Percentiles rank a stretch among this genome's conserved stretches.
Conservation (phyloP, 2,797 vertebrate species). For the Pipistrellus kuhlii region DNA sequence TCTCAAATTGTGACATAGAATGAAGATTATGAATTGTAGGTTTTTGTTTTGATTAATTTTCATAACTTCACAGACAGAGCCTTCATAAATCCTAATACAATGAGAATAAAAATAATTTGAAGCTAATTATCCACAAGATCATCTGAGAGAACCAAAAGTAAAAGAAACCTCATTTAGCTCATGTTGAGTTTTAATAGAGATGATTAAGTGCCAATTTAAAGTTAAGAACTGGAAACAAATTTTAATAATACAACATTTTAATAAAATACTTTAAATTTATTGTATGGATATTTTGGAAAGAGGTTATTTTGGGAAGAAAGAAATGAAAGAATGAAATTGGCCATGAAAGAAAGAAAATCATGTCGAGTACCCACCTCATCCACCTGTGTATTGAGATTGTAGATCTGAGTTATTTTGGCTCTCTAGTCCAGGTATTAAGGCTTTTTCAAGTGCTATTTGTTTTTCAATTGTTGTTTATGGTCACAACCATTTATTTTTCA, state of each 20-base stretch:
- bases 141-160: not conserved
- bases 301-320: not conserved
- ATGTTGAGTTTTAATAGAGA: not conserved
- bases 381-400: not conserved
- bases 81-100: not conserved
- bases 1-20: not conserved
- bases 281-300: not conserved
- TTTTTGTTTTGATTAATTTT: constrained; percentile 19
- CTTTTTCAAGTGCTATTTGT: not conserved
- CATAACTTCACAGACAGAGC: not conserved
- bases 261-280: constrained; percentile 14
- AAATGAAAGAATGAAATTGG: not conserved
- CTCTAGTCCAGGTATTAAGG: not conserved
- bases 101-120: constrained; percentile 26
- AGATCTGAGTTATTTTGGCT: not conserved
- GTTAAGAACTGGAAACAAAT: not conserved
- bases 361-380: not conserved
- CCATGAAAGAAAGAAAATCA: not conserved
- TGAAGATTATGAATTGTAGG: not conserved
- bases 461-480: not conserved
- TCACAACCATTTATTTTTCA: not conserved
- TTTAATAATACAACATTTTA: not conserved
- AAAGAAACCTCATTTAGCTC: constrained; percentile 28
- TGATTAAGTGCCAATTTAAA: not conserved
- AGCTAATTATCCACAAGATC: not conserved